A percentile compares a stretch with the other conserved stretches of the same genome.
These are phyloP conservation scores for Xestia c-nigrum DNA, from an alignment of 2,888 invertebrate genomes.

Conservation along the genomic window DNA sequence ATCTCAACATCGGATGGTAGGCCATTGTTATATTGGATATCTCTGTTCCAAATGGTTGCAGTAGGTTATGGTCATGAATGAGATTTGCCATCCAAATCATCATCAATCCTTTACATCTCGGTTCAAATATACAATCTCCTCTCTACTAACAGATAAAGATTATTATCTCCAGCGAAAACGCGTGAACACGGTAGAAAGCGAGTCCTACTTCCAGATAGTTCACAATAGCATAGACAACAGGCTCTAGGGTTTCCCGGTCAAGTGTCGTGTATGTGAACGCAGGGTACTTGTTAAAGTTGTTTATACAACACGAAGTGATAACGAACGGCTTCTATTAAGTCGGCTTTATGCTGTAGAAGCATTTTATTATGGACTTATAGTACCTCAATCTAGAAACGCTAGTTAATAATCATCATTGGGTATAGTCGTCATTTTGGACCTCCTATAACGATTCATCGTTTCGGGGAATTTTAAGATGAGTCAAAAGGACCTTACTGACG, in stretches of 20 bases:
- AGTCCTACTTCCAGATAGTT: constrained; percentile 63
- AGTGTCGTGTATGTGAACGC: constrained; percentile 65
- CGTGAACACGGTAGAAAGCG: constrained; percentile 64
- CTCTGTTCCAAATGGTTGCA: not conserved
- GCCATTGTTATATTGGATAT: not conserved
- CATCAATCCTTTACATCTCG: not conserved
- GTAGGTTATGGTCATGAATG: not conserved
- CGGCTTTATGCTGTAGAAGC: constrained; percentile 11
- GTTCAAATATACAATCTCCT: constrained; percentile 1
- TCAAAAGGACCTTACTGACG: not conserved
- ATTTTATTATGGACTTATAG: not conserved
- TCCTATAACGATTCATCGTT: not conserved
- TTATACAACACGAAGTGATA: constrained; percentile 56
- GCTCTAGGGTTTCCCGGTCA: constrained; percentile 61
- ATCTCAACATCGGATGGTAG: not conserved
- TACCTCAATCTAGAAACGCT: not conserved
- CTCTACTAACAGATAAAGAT: constrained; percentile 5
- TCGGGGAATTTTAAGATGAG: not conserved
- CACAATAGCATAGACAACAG: constrained; percentile 57
- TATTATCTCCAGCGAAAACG: constrained; percentile 32
- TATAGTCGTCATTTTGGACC: not conserved
- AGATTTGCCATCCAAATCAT: not conserved
- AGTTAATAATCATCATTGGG: not conserved
- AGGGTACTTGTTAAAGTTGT: constrained; percentile 57
- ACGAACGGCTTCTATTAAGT: constrained; percentile 46